A percentile compares a stretch with the other conserved stretches of the same genome.
Conservation (phyloP, 1,140 invertebrate species). For the Caerostris extrusa region DNA sequence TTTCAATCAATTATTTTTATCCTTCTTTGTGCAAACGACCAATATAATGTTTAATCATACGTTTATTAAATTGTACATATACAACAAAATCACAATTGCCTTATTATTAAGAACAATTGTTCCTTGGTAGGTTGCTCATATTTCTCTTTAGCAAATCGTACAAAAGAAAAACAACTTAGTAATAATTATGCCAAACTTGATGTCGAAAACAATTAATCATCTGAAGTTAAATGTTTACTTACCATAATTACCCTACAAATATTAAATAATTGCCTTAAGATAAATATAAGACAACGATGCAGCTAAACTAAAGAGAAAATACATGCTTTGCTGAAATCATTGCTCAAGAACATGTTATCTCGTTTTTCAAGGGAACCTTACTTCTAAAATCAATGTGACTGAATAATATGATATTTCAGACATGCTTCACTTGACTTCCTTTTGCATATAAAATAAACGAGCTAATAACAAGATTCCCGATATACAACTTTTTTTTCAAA, state of each 20-base stretch:
- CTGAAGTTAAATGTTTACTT: too few species aligned
- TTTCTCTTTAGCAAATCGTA: too few species aligned
- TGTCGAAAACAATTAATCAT: too few species aligned
- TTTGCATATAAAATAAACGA: constrained; percentile 33
- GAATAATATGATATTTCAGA: constrained; percentile 27
- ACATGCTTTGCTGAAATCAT: neutral
- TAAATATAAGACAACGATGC: neutral
- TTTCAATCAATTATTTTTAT: too few species aligned
- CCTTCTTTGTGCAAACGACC: too few species aligned
- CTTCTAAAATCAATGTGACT: neutral
- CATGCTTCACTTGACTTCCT: neutral
- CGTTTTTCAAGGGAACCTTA: neutral
- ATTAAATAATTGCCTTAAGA: neutral
- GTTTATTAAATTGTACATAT: too few species aligned
- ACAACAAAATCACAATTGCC: too few species aligned
- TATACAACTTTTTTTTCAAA: neutral
- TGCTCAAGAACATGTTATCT: neutral
- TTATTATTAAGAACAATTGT: too few species aligned
- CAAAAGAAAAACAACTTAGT: too few species aligned
- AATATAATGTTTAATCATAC: too few species aligned
- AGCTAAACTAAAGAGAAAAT: neutral
- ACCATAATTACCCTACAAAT: neutral
- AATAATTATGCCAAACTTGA: too few species aligned
- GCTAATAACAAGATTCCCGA: constrained; percentile 31
- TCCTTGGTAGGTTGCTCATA: too few species aligned